phyloP scores from a whole-genome alignment of 2,113 vertebrate species.

The Pangasianodon hypophthalmus region DNA sequence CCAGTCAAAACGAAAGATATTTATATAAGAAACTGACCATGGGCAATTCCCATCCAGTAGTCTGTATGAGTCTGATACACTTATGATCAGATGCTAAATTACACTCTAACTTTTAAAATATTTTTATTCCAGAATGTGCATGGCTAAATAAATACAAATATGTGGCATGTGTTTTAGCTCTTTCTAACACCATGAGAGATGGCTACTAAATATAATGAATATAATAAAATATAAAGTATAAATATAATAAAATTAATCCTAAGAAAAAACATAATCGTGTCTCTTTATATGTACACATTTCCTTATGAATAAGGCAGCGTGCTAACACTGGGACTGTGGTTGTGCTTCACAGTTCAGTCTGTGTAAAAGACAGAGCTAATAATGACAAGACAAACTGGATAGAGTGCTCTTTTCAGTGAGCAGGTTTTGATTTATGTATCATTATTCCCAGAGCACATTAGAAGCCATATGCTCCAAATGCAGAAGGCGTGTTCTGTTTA shows the following conservation, averaged over 20 bases:
- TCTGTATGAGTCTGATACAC: neutral
- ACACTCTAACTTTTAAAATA: neutral
- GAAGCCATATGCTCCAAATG: conserved; percentile 62
- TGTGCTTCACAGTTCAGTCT: conserved; percentile 9
- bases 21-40: conserved; percentile 41
- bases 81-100: conserved; percentile 22
- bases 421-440: conserved; percentile 60
- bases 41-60: conserved; percentile 20
- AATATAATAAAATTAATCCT: neutral
- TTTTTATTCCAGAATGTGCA: neutral
- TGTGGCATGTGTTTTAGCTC: neutral
- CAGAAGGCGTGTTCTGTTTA: conserved; percentile 61
- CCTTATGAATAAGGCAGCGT: neutral
- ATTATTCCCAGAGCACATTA: conserved; percentile 44
- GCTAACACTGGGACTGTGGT: conserved; percentile 8
- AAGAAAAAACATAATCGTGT: neutral
- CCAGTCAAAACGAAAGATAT: conserved; percentile 46
- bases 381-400: conserved; percentile 32
- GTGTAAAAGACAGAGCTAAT: conserved; percentile 38
- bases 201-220: neutral
- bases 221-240: neutral
- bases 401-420: conserved; percentile 36
- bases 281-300: neutral
- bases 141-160: neutral
- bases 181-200: neutral